A percentile compares a stretch with the other conserved stretches of the same genome.
Evolutionary conservation across 1,140 invertebrate species (phyloP).

Genomic region (Sitophilus oryzae): DNA sequence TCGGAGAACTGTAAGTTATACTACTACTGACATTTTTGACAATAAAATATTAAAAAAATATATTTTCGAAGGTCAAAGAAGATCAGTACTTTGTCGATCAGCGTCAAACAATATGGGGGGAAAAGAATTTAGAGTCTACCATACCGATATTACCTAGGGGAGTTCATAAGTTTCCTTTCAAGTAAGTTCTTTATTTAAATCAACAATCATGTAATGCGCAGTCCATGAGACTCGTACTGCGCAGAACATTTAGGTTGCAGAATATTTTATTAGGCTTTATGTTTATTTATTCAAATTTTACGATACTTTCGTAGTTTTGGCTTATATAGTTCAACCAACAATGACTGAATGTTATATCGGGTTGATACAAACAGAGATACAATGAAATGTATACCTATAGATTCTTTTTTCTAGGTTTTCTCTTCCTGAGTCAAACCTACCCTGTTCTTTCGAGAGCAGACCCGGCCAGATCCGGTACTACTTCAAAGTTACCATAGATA

Average conservation of each 20-base stretch:
- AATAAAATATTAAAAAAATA: neutral
- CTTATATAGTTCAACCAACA: too few relatives aligned
- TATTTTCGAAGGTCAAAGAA: constrained; percentile 55
- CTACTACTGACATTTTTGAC: too few relatives aligned
- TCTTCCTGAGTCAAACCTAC: constrained; percentile 70
- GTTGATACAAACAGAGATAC: too few relatives aligned
- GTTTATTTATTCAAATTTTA: neutral
- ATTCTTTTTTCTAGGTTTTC: constrained; percentile 52
- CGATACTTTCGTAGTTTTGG: too few relatives aligned
- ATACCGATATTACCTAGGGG: constrained; percentile 72
- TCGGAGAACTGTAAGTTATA: constrained; percentile 53
- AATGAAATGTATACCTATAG: neutral
- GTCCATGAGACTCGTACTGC: neutral
- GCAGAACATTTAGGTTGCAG: neutral
- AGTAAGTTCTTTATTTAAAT: constrained; percentile 18
- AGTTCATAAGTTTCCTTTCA: constrained; percentile 69
- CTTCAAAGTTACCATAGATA: constrained; percentile 72
- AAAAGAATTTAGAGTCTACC: constrained; percentile 55
- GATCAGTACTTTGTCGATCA: constrained; percentile 81
- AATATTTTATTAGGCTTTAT: too few relatives aligned
- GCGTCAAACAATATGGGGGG: constrained; percentile 69
- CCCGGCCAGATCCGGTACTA: constrained; percentile 74
- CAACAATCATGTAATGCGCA: neutral
- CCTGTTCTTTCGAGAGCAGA: constrained; percentile 77
- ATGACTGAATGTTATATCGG: too few relatives aligned